phyloP scores from a whole-genome alignment of 2,113 vertebrate species.

The Petaurus breviceps region DNA sequence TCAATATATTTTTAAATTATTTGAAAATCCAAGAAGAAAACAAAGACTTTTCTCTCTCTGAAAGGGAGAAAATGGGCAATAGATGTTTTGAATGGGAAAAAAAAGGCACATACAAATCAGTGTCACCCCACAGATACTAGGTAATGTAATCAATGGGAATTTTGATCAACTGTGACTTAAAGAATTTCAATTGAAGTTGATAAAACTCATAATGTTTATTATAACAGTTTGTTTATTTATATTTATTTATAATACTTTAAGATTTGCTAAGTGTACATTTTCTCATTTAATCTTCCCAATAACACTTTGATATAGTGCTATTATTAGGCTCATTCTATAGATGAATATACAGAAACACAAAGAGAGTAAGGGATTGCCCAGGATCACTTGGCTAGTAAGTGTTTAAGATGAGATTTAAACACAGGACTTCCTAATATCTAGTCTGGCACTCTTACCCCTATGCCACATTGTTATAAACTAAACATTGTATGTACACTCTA shows the following conservation, averaged over 20 bases:
- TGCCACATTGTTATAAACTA: background rate
- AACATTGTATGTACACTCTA: background rate
- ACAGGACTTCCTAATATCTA: background rate
- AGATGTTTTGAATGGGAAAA: background rate
- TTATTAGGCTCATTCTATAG: background rate
- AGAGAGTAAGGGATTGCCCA: background rate
- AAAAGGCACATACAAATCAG: background rate
- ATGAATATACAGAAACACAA: background rate
- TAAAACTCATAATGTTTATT: background rate
- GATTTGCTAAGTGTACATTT: background rate
- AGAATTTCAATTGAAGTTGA: constrained; percentile 6
- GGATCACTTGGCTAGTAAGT: background rate
- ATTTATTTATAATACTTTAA: background rate
- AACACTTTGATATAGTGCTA: background rate
- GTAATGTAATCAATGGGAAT: background rate
- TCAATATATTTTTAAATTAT: background rate
- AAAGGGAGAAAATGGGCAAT: background rate
- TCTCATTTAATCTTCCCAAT: background rate
- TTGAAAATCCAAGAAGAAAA: background rate
- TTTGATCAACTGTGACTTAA: constrained; percentile 8
- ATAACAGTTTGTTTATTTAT: background rate
- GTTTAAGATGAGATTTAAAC: background rate
- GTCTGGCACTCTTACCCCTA: background rate
- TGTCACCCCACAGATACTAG: background rate
- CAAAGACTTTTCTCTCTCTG: too few species aligned